A percentile compares a stretch with the other conserved stretches of the same genome.
These are phyloP conservation scores for Camponotus vicinus DNA, from an alignment of 1,140 invertebrate genomes.

Conservation along the genomic window DNA sequence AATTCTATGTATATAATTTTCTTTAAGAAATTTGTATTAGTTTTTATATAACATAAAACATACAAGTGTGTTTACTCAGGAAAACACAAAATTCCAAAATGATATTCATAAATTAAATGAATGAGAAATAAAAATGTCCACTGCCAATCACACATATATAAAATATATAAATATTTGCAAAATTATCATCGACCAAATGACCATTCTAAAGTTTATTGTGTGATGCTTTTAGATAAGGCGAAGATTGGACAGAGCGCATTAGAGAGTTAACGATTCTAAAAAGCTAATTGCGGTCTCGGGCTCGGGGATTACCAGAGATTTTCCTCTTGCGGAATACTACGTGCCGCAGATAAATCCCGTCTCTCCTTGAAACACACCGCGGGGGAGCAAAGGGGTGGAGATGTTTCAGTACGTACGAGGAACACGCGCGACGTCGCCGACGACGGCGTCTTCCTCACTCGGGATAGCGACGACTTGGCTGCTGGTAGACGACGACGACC, in stretches of 20 bases:
- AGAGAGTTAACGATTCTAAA: constrained; percentile 57
- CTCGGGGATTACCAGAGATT: constrained; percentile 51
- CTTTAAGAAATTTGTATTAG: neutral
- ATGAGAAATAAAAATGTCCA: neutral
- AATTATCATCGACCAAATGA: neutral
- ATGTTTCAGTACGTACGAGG: constrained; percentile 57
- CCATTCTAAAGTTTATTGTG: neutral
- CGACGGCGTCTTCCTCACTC: constrained; percentile 29
- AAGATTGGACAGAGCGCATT: constrained; percentile 45
- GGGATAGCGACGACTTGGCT: constrained; percentile 5
- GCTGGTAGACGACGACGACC: constrained; percentile 56
- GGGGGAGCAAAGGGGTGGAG: neutral
- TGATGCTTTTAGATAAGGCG: neutral
- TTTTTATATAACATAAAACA: neutral
- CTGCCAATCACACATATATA: neutral
- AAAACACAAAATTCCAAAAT: neutral
- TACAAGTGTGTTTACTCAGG: neutral
- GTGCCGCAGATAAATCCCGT: constrained; percentile 52
- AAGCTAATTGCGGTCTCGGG: constrained; percentile 56
- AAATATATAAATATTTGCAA: neutral
- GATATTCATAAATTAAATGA: neutral
- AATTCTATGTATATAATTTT: neutral
- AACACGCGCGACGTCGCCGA: constrained; percentile 38
- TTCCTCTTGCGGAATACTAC: constrained; percentile 54
- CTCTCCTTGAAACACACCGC: neutral